A percentile compares a stretch with the other conserved stretches of the same genome.
Evolutionary conservation across 2,888 invertebrate genomes (phyloP).

Genomic region (Ichneumoninae sp.): DNA sequence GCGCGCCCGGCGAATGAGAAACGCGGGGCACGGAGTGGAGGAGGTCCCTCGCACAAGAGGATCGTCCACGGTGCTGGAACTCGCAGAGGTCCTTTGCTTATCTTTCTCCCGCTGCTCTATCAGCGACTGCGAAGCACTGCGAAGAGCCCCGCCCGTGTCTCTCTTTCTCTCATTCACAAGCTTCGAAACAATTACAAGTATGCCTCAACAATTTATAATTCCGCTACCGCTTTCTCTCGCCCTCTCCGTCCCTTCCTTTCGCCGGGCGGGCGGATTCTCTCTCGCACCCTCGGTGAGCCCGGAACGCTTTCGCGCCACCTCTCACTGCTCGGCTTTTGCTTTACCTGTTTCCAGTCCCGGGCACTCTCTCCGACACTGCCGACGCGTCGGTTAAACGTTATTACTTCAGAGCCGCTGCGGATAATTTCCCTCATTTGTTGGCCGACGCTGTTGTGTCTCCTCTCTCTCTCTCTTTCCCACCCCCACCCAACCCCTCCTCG

Average conservation of each 20-base stretch:
- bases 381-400: slow-evolving; percentile 77
- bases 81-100: slow-evolving; percentile 6
- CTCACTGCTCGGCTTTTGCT: slow-evolving; percentile 50
- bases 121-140: slow-evolving; percentile 1
- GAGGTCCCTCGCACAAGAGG: not conserved
- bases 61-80: slow-evolving; percentile 14
- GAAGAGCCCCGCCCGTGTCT: not conserved
- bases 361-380: slow-evolving; percentile 43
- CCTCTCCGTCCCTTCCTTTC: slow-evolving; percentile 28
- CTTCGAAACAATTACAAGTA: slow-evolving; percentile 80
- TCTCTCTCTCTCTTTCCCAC: not conserved
- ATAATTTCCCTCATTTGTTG: slow-evolving; percentile 82
- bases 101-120: slow-evolving; percentile 2
- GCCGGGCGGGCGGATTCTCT: slow-evolving; percentile 6
- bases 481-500: not conserved
- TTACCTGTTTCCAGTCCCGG: slow-evolving; percentile 55
- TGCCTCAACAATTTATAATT: slow-evolving; percentile 82
- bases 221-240: slow-evolving; percentile 51
- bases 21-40: not conserved
- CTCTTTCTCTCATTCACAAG: slow-evolving; percentile 37
- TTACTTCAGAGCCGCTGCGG: slow-evolving; percentile 79
- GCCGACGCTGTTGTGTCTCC: slow-evolving; percentile 62
- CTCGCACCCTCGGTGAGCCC: slow-evolving; percentile 34
- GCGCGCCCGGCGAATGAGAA: slow-evolving; percentile 49
- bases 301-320: slow-evolving; percentile 58